A percentile compares a stretch with the other conserved stretches of the same genome.
These are phyloP conservation scores for Lordiphosa stackelbergi DNA, from an alignment of 1,140 invertebrate species.

Conservation along the genomic window DNA sequence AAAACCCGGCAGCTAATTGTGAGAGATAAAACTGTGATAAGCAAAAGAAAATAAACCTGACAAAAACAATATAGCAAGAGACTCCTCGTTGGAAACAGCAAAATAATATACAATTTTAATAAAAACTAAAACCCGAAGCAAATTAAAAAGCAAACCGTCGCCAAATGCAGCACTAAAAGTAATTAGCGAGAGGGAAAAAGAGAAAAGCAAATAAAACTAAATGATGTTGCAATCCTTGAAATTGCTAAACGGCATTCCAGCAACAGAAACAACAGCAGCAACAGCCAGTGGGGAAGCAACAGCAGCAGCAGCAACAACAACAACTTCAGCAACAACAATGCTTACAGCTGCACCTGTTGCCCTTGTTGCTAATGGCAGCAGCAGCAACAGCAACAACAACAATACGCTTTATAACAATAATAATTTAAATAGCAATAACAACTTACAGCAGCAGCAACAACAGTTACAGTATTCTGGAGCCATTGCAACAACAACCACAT, in stretches of 20 bases:
- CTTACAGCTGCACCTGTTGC: slow-evolving; percentile 54
- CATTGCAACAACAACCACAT: slow-evolving; percentile 64
- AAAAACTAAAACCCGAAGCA: slow-evolving; percentile 62
- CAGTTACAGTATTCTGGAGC: slow-evolving; percentile 41
- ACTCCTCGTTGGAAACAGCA: slow-evolving; percentile 15
- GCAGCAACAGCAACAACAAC: slow-evolving; percentile 45
- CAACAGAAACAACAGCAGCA: slow-evolving; percentile 22
- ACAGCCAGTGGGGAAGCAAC: slow-evolving; percentile 17
- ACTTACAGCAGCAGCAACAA: slow-evolving; percentile 34
- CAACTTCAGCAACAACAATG: slow-evolving; percentile 56
- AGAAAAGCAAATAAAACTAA: slow-evolving; percentile 48
- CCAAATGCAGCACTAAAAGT: slow-evolving; percentile 68
- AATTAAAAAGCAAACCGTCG: slow-evolving; percentile 62
- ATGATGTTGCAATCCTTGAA: slow-evolving; percentile 77
- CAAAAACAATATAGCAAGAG: slow-evolving; percentile 18
- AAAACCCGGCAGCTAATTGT: slow-evolving; percentile 39
- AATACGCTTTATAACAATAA: slow-evolving; percentile 50
- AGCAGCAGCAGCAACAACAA: slow-evolving; percentile 22
- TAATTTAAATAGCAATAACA: slow-evolving; percentile 73
- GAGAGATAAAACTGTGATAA: slow-evolving; percentile 65
- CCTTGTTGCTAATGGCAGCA: slow-evolving; percentile 47
- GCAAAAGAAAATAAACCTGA: slow-evolving; percentile 31
- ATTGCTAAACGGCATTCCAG: slow-evolving; percentile 64
- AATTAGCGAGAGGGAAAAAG: slow-evolving; percentile 50
- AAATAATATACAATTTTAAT: slow-evolving; percentile 73